Percentiles rank a stretch among this genome's conserved stretches.
These are phyloP conservation scores for Pedetes capensis DNA, from an alignment of 2,113 vertebrate species.

Conservation along the genomic window DNA sequence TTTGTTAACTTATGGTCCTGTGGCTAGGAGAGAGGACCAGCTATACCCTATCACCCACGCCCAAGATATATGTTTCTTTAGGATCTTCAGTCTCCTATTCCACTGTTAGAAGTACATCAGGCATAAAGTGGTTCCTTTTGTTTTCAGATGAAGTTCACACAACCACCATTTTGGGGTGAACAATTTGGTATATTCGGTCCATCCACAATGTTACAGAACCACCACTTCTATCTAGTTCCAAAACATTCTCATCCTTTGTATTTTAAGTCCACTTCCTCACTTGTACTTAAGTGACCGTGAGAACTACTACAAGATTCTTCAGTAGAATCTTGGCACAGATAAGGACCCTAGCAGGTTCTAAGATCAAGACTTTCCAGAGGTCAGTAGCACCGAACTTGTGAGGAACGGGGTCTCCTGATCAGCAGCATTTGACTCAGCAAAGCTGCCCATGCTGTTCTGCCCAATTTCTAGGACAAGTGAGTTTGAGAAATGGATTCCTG, in stretches of 20 bases:
- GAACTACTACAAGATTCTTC: no score
- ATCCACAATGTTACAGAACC: neutral
- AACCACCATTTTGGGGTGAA: neutral
- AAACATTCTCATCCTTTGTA: neutral
- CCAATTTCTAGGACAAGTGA: neutral
- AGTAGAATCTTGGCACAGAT: neutral
- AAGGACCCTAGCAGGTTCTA: neutral
- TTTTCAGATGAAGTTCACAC: neutral
- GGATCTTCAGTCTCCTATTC: neutral
- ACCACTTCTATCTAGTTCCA: neutral
- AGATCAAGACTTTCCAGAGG: neutral
- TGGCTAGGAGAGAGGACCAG: neutral
- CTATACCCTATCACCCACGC: neutral
- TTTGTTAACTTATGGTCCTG: neutral
- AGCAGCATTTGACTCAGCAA: neutral
- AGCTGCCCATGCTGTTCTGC: neutral
- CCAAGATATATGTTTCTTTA: neutral
- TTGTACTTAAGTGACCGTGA: neutral
- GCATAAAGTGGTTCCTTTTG: neutral
- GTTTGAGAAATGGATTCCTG: neutral
- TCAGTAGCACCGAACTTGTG: neutral
- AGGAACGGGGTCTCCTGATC: neutral
- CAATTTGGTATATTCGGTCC: neutral
- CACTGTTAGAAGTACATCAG: neutral
- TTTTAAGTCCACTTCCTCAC: neutral